Conservation (phyloP, 1,140 invertebrate genomes). For the Euwallacea fornicatus region DNA sequence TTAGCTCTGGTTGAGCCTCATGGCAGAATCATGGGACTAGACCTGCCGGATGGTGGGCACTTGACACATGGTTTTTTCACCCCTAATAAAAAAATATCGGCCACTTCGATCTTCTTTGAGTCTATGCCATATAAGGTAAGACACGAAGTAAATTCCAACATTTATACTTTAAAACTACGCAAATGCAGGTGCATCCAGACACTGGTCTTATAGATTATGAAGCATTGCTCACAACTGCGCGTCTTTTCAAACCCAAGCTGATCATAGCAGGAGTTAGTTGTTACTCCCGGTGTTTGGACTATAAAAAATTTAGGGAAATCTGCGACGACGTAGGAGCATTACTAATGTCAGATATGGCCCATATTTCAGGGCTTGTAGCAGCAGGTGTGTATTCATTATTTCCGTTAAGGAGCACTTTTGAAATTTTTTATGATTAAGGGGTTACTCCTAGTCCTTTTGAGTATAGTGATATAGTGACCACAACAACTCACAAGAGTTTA, state of each 20-base stretch:
- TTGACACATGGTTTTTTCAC: constrained; percentile 94
- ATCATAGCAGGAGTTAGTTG: constrained; percentile 96
- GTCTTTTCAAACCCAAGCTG: constrained; percentile 86
- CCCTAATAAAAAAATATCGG: constrained; percentile 89
- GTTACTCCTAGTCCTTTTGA: constrained; percentile 90
- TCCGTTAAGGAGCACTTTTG: background rate
- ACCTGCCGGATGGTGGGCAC: constrained; percentile 96
- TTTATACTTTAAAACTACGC: constrained; percentile 4
- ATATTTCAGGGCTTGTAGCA: constrained; percentile 90
- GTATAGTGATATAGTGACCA: constrained; percentile 91
- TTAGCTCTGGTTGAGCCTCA: constrained; percentile 68
- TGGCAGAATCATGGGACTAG: constrained; percentile 95
- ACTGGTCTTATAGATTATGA: constrained; percentile 96
- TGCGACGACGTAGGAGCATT: constrained; percentile 84
- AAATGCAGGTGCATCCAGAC: constrained; percentile 64
- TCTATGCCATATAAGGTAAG: constrained; percentile 95
- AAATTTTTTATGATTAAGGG: constrained; percentile 51
- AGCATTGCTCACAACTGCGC: constrained; percentile 77
- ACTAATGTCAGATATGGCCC: constrained; percentile 95
- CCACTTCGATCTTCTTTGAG: constrained; percentile 97
- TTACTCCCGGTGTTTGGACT: constrained; percentile 83
- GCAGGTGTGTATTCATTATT: constrained; percentile 59
- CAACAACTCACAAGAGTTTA: constrained; percentile 95
- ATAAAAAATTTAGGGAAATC: constrained; percentile 85
- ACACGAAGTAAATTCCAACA: background rate